Evolutionary conservation across 2,797 vertebrate species (phyloP), one percentile per base, ranked within the genome.

Genomic region (Periparus ater): DNA sequence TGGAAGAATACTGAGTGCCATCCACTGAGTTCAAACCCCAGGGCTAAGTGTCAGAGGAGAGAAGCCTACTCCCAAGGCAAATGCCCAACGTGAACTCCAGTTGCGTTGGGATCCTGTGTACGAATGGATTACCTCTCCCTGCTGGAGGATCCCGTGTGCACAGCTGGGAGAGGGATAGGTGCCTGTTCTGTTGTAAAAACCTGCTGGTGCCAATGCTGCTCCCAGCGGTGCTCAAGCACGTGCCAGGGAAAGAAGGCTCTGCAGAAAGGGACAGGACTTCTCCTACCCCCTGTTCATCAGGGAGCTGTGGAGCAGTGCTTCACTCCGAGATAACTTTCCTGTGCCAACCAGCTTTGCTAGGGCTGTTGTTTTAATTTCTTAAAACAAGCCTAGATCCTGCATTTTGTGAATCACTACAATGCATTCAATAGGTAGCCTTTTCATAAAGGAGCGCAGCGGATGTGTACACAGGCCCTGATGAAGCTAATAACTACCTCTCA

Each of bases 401-500:
- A 26, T 85, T 94, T 88, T 85, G 58, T 84, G 77, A 85, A 94
- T 84, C 58, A 78, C 78, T 73, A 82, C 92, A 93, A 68, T 81
- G 73, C 68, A 80, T 88, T 95, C 88, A 91, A 93, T 86, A 95
- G 85, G 93, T 92, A 76, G 57, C 34, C 80, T 93, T 91, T 85
- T 67, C 89, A 96, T 87, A 91, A 95, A 65, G 76, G 73, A 91
- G 51, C 58, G 25, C 82, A 81, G 81, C 0, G 48, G 89, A 96
- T 96, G 79, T 92, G 94, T 92, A 85, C 85, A 80, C 93, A 91
- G 67, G 89, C 86, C 81, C 72, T 85, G 86, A 95, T 93, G 89
- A 96, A 92, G 95, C 93, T 97, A 97, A 95, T 97, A 97, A 94
- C 89, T 94, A 92, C 95, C 93, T 96, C 92, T 91, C 92, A 78